Percentiles rank a stretch among this genome's conserved stretches.
Conservation (phyloP, 2,113 vertebrate species). For the Cryptomyrus ogoouensis region DNA sequence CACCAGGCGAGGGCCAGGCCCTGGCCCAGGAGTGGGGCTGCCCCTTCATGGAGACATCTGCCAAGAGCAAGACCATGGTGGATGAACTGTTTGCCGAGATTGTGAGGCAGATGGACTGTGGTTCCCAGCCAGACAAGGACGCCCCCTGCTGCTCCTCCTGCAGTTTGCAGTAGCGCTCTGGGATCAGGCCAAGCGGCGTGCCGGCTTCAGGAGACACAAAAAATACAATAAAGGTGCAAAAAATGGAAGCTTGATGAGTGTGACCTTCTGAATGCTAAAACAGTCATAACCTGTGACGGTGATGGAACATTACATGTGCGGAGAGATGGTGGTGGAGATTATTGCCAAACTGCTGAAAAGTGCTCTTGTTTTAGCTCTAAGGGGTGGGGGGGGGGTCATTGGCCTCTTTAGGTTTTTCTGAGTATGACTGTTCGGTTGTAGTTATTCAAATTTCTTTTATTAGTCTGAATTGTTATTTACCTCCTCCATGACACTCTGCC, state of each 20-base stretch:
- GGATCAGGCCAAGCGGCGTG: slow-evolving; percentile 23
- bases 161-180: slow-evolving; percentile 89
- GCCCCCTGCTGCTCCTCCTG: slow-evolving; percentile 97
- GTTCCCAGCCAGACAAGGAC: slow-evolving; percentile 95
- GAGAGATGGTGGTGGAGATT: slow-evolving; percentile 44
- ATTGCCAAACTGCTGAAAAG: slow-evolving; percentile 43
- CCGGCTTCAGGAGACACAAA: slow-evolving; percentile 28
- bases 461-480: slow-evolving; percentile 22
- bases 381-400: background rate
- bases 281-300: slow-evolving; percentile 39
- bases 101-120: slow-evolving; percentile 98
- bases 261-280: slow-evolving; percentile 45
- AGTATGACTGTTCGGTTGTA: slow-evolving; percentile 26
- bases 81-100: slow-evolving; percentile 98
- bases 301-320: slow-evolving; percentile 34
- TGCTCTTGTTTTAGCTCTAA: background rate
- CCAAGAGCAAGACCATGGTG: slow-evolving; percentile 99
- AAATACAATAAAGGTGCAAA: slow-evolving; percentile 2
- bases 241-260: slow-evolving; percentile 39
- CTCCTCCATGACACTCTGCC: slow-evolving; percentile 24
- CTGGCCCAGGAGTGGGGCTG: slow-evolving; percentile 98
- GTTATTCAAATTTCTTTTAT: slow-evolving; percentile 1
- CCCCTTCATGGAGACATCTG: slow-evolving; percentile 98
- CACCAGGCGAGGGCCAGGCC: slow-evolving; percentile 83
- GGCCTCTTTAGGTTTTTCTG: slow-evolving; percentile 27